Base-by-base conservation (phyloP, 2,113 vertebrate genomes). In the Cynoglossus semilaevis region DNA sequence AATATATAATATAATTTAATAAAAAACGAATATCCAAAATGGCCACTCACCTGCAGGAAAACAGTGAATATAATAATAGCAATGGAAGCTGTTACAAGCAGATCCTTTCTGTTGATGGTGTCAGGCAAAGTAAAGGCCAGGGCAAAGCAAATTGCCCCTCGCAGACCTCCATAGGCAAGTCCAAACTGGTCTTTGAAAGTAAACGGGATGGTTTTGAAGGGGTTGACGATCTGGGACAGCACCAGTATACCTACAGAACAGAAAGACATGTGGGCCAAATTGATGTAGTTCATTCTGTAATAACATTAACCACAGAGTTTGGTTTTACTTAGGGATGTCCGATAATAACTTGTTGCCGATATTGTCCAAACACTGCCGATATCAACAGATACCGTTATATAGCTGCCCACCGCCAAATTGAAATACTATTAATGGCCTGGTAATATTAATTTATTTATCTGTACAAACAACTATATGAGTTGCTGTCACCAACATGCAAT, bases 111-210 rank as follows among this genome's bases (percentile, higher is more conserved):
- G 61, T 90, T 90, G 63, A 96, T 93, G 58, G 65, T 90, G 14
- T 92, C 78, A 0, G 94, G 94, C 41, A 98, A 88, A 1, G 95
- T 92, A 77, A 94, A 98, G 12, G 90, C 95, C 48, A 97, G 88
- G 0, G 95, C 93, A 57, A 97, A 98, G 70, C 94, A 95, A 86
- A 97, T 91, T 40, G 95, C 95, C 15, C 95, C 96, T 35, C 95
- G 87, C 44, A 98, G 92, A 35, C 96, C 95, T 49, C 96, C 93
- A 1, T 96, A 98, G 58, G 95, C 91, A 0, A 98, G 92, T 72
- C 94, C 94, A 72, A 96, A 97, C 84, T 97, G 95, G 83, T 97
- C 96, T 86, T 95, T 97, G 58, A 88, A 92, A 64, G 86, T 94
- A 68, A 97, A 88, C 12, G 91, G 92, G 77, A 96, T 94, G 49